Percentiles rank a stretch among this genome's conserved stretches.
phyloP scores from a whole-genome alignment of 2,113 vertebrate genomes.

The Equus przewalskii region DNA sequence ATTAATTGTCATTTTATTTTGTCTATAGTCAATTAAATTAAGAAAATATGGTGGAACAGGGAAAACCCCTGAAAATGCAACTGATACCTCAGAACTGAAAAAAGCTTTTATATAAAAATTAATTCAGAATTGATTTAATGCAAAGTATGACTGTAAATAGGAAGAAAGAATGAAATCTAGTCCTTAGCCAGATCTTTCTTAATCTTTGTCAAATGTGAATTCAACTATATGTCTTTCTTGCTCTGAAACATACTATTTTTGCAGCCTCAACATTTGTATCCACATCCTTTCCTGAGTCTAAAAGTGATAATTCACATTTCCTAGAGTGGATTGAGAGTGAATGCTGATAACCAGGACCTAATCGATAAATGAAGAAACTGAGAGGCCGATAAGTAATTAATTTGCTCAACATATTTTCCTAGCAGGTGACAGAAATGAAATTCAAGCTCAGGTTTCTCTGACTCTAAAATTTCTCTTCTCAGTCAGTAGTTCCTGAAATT shows the following conservation, averaged over 20 bases:
- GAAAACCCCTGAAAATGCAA: neutral
- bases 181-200: neutral
- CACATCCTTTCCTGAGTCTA: neutral
- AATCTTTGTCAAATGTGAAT: neutral
- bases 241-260: neutral
- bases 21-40: neutral
- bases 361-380: neutral
- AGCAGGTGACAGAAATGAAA: neutral
- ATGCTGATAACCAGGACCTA: neutral
- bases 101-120: neutral
- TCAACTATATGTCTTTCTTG: neutral
- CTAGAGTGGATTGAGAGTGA: neutral
- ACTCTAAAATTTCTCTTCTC: neutral
- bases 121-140: neutral
- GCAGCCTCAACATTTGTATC: neutral
- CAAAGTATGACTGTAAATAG: neutral
- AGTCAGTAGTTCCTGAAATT: neutral
- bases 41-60: neutral
- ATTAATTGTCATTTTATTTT: conserved; percentile 29
- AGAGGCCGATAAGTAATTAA: neutral
- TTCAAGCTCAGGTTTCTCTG: neutral
- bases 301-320: neutral
- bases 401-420: neutral
- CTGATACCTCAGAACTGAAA: neutral
- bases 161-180: neutral